Evolutionary conservation across 1,140 invertebrate species (phyloP).

Genomic region (Periplaneta americana): DNA sequence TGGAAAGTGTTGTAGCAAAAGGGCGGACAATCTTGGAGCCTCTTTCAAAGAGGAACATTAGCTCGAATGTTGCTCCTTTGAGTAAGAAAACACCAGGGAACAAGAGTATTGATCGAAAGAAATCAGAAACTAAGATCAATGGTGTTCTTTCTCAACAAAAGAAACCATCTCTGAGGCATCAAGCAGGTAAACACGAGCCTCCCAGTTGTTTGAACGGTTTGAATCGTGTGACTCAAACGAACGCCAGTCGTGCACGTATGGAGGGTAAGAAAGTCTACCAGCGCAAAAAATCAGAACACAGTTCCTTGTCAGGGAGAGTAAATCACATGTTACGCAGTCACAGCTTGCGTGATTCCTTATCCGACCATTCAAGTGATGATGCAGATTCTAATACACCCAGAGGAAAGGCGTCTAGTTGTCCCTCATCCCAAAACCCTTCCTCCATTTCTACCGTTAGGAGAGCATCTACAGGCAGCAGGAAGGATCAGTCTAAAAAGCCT

Average conservation of each 20-base stretch:
- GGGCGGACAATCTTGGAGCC: neutral
- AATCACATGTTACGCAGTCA: neutral
- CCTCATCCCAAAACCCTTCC: neutral
- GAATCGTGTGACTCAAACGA: neutral
- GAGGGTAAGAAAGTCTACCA: neutral
- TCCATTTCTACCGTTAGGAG: neutral
- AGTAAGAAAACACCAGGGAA: conserved; percentile 29
- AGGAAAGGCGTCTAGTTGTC: neutral
- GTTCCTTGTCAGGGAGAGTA: neutral
- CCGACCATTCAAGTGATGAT: neutral
- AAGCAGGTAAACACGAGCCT: neutral
- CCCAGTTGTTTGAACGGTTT: neutral
- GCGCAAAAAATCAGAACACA: neutral
- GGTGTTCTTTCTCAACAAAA: neutral
- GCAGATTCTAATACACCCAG: neutral
- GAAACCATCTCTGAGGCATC: neutral
- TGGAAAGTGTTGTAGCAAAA: neutral
- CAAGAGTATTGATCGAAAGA: conserved; percentile 28
- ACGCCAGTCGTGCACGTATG: neutral
- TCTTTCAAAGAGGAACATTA: neutral
- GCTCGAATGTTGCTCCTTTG: neutral
- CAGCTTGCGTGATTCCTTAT: neutral
- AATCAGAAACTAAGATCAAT: conserved; percentile 26
- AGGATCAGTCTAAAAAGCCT: neutral
- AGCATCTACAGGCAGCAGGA: neutral